Conservation (phyloP, 1,140 invertebrate species). For the Rhynchophorus ferrugineus region DNA sequence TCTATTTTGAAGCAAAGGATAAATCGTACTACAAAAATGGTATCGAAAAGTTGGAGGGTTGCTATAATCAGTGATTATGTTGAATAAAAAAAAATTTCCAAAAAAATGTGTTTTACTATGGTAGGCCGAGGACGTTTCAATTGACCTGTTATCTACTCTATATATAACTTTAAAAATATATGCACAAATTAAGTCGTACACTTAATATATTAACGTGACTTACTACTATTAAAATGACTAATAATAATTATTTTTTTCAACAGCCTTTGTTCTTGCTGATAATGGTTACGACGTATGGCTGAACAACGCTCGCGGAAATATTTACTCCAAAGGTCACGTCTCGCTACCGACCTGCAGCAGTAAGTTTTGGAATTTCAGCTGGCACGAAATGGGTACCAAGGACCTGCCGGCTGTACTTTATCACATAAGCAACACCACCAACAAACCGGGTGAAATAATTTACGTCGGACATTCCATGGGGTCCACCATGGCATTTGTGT, state of each 20-base stretch:
- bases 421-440: constrained; percentile 41
- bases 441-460: constrained; percentile 42
- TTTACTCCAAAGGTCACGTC: constrained; percentile 49
- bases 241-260: constrained; percentile 30
- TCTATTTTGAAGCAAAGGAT: no score
- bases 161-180: no score
- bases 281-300: constrained; percentile 73
- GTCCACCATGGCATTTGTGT: constrained; percentile 49
- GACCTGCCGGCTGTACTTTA: constrained; percentile 64
- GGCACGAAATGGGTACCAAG: constrained; percentile 55
- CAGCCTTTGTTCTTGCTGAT: constrained; percentile 60
- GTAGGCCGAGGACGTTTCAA: no score
- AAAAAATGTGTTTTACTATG: no score
- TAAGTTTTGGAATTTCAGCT: constrained; percentile 68
- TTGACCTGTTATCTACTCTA: no score
- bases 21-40: no score
- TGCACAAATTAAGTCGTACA: no score
- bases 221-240: no score
- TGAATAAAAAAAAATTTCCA: no score
- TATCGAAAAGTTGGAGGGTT: no score
- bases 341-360: constrained; percentile 38
- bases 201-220: no score
- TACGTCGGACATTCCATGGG: constrained; percentile 64
- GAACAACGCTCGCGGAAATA: constrained; percentile 60
- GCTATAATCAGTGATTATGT: no score